phyloP scores from a whole-genome alignment of 2,797 vertebrate species.

The Ptychobarbus kaznakovi region DNA sequence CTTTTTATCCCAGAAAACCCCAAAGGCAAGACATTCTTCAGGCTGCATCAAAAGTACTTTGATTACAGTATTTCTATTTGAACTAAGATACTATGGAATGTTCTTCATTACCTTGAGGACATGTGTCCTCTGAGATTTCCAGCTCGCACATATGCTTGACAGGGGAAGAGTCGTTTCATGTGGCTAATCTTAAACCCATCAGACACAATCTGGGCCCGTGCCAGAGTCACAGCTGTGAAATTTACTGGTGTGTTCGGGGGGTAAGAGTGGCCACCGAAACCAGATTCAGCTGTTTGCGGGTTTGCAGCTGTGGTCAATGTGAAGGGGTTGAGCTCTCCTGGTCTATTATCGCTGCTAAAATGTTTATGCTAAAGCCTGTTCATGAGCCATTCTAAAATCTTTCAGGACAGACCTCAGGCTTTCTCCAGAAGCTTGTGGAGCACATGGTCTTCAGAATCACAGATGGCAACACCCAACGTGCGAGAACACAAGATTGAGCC shows the following conservation, averaged over 20 bases:
- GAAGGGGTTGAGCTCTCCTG: slow-evolving; percentile 60
- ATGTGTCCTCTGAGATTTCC: slow-evolving; percentile 44
- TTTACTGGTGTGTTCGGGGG: slow-evolving; percentile 71
- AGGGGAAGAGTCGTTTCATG: slow-evolving; percentile 58
- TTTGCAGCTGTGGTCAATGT: slow-evolving; percentile 76
- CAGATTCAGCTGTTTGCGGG: slow-evolving; percentile 75
- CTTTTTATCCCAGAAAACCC: slow-evolving; percentile 32
- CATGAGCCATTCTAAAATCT: slow-evolving; percentile 61
- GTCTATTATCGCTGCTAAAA: slow-evolving; percentile 70
- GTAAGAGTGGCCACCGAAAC: slow-evolving; percentile 61
- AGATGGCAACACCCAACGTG: slow-evolving; percentile 66
- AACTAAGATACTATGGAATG: slow-evolving; percentile 47
- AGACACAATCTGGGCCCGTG: slow-evolving; percentile 61
- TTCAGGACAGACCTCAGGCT: slow-evolving; percentile 68
- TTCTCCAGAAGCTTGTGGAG: slow-evolving; percentile 62
- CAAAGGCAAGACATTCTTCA: slow-evolving; percentile 42
- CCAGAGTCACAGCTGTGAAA: slow-evolving; percentile 77
- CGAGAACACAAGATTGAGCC: slow-evolving; percentile 28
- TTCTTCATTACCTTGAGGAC: slow-evolving; percentile 52
- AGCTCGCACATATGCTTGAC: slow-evolving; percentile 50
- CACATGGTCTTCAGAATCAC: slow-evolving; percentile 74
- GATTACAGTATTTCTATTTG: slow-evolving; percentile 46
- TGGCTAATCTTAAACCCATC: slow-evolving; percentile 57
- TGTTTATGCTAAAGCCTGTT: slow-evolving; percentile 69
- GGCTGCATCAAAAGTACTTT: slow-evolving; percentile 46